Evolutionary conservation across 2,113 vertebrate species (phyloP).

Genomic region (Telmatochromis bifrenatus): DNA sequence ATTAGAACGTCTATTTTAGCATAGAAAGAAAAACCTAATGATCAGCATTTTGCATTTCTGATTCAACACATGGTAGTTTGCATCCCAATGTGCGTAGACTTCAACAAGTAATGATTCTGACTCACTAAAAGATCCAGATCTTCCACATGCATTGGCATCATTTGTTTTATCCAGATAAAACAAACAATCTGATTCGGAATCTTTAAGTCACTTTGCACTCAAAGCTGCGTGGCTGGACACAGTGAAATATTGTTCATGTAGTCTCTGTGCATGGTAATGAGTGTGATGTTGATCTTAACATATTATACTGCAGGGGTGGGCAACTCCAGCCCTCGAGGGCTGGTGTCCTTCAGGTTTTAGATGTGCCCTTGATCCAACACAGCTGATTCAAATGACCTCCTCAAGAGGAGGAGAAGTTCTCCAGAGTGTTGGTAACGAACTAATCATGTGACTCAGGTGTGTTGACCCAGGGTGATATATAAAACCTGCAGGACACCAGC

Average conservation of each 20-base stretch:
- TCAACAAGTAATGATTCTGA: neutral
- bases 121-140: neutral
- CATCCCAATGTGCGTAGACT: neutral
- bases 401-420: neutral
- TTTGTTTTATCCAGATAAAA: neutral
- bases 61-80: neutral
- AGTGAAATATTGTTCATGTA: neutral
- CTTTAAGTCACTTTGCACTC: neutral
- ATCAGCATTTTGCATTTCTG: neutral
- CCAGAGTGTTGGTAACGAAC: neutral
- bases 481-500: neutral
- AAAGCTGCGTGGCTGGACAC: fast-evolving
- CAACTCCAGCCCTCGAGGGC: neutral
- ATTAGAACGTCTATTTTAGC: neutral
- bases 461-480: neutral
- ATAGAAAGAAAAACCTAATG: neutral
- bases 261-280: neutral
- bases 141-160: neutral
- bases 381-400: neutral
- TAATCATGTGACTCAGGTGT: neutral
- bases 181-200: neutral
- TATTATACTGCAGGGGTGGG: neutral
- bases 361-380: neutral
- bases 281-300: neutral
- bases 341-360: neutral